Base-by-base conservation (phyloP, 2,888 invertebrate genomes). In the Pemphredon lugubris region DNA sequence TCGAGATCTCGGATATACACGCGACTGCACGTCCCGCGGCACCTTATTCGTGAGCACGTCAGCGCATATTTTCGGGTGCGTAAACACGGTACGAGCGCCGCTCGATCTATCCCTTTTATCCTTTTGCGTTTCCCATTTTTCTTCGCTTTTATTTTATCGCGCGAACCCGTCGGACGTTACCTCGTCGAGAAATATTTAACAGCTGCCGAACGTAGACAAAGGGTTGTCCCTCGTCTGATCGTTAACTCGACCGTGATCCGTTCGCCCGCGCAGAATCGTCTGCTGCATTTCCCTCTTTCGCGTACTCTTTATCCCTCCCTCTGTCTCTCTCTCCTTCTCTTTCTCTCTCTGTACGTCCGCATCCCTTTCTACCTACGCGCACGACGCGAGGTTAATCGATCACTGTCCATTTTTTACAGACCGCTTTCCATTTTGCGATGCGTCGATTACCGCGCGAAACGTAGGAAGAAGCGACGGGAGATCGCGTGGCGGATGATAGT, bases 201-300 rank as follows among this genome's bases (percentile, higher is more conserved):
- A 70, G 37, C 63, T 54, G 60, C 1, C 61, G 64, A 54, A 54
- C 64, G 53, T 58, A 74, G 74, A 76, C 75, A 76, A 74, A 76
- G 67, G 59, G 37, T 30, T 7, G 11, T 30, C 39, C 26, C 63
- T 63, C 63, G 61, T 61, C 61, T 59, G 66, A 65, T 70, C 61
- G 65, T 37, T 63, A 66, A 70, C 37, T 58, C 69, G 70, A 73
- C 58, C 73, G 47, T 55, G 58, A 68, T 73, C 57, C 54, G 45
- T 59, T 61, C 65, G 40, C 30, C 57, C 57, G 55, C 34, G 39
- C 58, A 39, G 26, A 51, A 51, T 63, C 68, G 55, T 64, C 64
- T 57, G 57, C 39, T 42, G 34, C 54, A 47, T 61, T 67, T 55
- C 61, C 60, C 51, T 63, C 68, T 65, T 44, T 69, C 55, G 2